These are phyloP conservation scores for Antheraea pernyi DNA, from an alignment of 1,140 invertebrate species.

Conservation along the genomic window DNA sequence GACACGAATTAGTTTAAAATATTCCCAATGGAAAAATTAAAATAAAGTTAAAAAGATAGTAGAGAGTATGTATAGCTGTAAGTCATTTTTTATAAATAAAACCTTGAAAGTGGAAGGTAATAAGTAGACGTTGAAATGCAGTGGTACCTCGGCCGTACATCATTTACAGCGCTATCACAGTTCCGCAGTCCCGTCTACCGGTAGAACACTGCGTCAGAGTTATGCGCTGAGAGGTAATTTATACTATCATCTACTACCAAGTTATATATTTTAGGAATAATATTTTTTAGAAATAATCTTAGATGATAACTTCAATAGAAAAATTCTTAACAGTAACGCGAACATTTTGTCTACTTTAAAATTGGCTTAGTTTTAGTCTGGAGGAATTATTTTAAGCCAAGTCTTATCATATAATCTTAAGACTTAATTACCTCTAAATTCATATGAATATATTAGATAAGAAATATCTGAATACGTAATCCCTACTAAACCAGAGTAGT, in stretches of 20 bases:
- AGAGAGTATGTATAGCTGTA: neutral
- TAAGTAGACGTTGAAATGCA: constrained; percentile 6
- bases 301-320: neutral
- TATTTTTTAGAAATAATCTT: neutral
- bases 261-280: neutral
- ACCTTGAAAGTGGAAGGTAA: neutral
- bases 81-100: neutral
- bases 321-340: neutral
- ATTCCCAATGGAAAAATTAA: neutral
- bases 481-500: neutral
- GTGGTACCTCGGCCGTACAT: neutral
- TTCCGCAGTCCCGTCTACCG: constrained; percentile 6
- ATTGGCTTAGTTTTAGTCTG: too few relatives aligned
- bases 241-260: neutral
- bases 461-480: neutral
- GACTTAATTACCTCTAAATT: neutral
- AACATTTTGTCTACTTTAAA: too few relatives aligned
- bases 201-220: constrained; percentile 6
- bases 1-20: neutral
- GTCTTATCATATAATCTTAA: too few relatives aligned
- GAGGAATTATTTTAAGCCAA: too few relatives aligned
- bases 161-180: constrained; percentile 5
- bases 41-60: neutral
- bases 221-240: constrained; percentile 9
- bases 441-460: neutral